Base-by-base conservation (phyloP, 2,113 vertebrate genomes). In the Forbesichthys papilliferus region DNA sequence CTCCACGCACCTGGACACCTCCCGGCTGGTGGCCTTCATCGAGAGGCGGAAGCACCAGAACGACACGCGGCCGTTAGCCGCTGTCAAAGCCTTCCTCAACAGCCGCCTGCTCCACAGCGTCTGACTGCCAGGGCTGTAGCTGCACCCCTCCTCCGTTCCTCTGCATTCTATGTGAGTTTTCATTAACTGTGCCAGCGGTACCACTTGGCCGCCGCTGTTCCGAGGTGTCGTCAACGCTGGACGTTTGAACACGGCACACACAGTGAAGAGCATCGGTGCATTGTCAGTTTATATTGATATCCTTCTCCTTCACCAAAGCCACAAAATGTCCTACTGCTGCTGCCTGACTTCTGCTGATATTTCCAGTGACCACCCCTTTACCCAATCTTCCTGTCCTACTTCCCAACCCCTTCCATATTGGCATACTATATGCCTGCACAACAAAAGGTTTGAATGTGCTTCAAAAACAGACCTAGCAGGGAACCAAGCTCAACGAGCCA, bases 41-140 rank as follows among this genome's bases (percentile, higher is more conserved):
- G 96, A 98, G 91, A 95, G 97, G 89, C 95, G 98, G 85, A 98
- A 96, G 92, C 98, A 98, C 94, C 97, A 97, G 94, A 98, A 98
- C 72, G 97, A 99, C 48, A 75, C 89, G 85, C 95, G 96, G 87
- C 95, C 96, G 72, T 91, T 99, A 64, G 92, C 93, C 87, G 92
- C 93, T 88, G 91, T 98, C 75, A 95, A 94, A 90, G 91, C 93
- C 92, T 98, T 98, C 88, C 86, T 99, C 76, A 96, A 96, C 87
- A 97, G 94, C 93, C 95, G 95, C 83, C 94, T 98, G 81, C 91
- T 95, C 84, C 94, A 95, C 86, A 92, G 93, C 90, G 92, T 93
- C 82, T 99, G 73, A 91, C 10, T 3, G n/a, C 33, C 48, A 34
- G 7, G 18, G 51, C 14, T 12, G 9, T 11, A 4, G 5, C 51